Evolutionary conservation across 2,888 invertebrate genomes (phyloP), one percentile per base, ranked within the genome.

Genomic region (Dryobota labecula): DNA sequence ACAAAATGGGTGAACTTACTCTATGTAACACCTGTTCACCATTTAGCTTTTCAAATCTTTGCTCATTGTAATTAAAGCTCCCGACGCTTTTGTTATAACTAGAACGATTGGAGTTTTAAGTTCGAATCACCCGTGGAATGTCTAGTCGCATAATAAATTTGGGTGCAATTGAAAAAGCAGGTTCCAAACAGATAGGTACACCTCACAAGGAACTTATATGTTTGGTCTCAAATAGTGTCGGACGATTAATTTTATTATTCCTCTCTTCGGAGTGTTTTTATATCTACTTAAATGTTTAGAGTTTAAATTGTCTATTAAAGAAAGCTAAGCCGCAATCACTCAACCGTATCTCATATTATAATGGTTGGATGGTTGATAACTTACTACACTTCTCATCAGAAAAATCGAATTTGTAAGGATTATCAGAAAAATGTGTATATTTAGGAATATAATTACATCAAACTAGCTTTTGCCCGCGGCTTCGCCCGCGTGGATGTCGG

Each of bases 101-200:
- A 69, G 20, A 69, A 51, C 38, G 73, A 69, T 53, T 69, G 27
- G 15, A 61, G 60, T 57, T 70, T 49, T 30, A 61, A 45, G 33
- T 75, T 67, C 56, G 61, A 57, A 47, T 67, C 73, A 71, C 58
- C 73, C 68, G 66, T 80, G 70, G 64, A 71, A 82, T 80, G 78
- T 87, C 87, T 87, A 88, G 88, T 89, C 88, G 82, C 86, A 83
- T 83, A 84, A 81, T 83, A 77, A 51, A 76, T 71, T 58, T 75
- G 78, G 78, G 83, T 85, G 88, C 83, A 83, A 80, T 73, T 43
- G 2, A 60, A 63, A 38, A 33, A 60, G 51, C 68, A 58, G 49
- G 57, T 71, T 68, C 41, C 58, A 45, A 41, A 51, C 70, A 63
- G 27, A 51, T 24, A 63, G 27, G 43, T 24, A 43, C 43, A 62